A percentile compares a stretch with the other conserved stretches of the same genome.
phyloP scores from a whole-genome alignment of 2,888 invertebrate species.

The Megamerina dolium region DNA sequence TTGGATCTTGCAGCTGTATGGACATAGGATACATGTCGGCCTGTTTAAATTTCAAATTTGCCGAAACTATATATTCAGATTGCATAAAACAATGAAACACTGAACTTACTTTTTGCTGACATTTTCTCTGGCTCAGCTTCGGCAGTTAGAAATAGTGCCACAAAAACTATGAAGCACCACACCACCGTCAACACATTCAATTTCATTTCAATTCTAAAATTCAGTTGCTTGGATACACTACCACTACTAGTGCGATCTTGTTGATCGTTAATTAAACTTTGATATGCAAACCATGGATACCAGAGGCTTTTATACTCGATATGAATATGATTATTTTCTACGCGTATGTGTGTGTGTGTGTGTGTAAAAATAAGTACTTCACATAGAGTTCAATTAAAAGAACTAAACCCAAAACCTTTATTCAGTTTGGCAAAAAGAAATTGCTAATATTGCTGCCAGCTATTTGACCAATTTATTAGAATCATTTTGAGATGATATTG shows the following conservation, averaged over 20 bases:
- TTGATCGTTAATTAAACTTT: conserved; percentile 35
- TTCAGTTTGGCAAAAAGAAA: too few relatives aligned
- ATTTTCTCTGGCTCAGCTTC: conserved; percentile 17
- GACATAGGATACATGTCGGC: too few relatives aligned
- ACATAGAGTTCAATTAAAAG: too few relatives aligned
- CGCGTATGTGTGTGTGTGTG: too few relatives aligned
- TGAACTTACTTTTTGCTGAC: conserved; percentile 23
- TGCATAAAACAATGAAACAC: not conserved
- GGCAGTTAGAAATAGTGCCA: conserved; percentile 15
- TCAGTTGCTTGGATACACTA: not conserved
- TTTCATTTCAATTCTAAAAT: conserved; percentile 15
- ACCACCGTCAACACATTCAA: conserved; percentile 16
- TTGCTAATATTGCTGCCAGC: conserved; percentile 4
- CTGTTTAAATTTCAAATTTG: too few relatives aligned
- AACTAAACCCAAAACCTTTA: too few relatives aligned
- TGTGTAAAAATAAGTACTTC: too few relatives aligned
- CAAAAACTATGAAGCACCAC: too few relatives aligned
- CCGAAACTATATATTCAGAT: too few relatives aligned
- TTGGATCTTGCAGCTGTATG: conserved; percentile 1
- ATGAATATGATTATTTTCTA: conserved; percentile 3
- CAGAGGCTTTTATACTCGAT: conserved; percentile 34
- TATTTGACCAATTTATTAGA: conserved; percentile 6
- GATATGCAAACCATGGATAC: conserved; percentile 28
- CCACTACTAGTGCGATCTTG: conserved; percentile 20
- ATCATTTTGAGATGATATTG: too few relatives aligned